These are phyloP conservation scores for Catalaphyllia jardinei DNA, from an alignment of 64 coral and sea anemone species.

Conservation along the genomic window DNA sequence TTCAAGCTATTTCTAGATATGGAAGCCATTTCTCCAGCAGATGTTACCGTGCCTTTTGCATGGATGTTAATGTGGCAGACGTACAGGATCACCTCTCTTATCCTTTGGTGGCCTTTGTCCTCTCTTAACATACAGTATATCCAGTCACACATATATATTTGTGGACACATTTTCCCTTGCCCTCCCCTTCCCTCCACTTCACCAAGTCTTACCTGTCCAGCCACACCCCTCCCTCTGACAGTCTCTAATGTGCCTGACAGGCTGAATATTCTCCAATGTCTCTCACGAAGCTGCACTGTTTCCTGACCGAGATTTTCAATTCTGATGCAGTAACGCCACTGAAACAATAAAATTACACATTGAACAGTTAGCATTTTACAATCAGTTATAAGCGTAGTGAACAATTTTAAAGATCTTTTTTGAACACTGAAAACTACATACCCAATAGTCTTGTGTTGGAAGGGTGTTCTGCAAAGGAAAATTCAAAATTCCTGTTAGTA, in stretches of 20 bases:
- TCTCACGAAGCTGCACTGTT: slow-evolving; percentile 84
- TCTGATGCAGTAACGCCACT: slow-evolving; percentile 98
- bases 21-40: no score
- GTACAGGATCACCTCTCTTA: no score
- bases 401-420: no score
- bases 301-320: slow-evolving; percentile 89
- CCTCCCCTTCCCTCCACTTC: not conserved
- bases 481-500: not conserved
- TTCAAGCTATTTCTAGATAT: no score
- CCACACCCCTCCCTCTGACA: slow-evolving; percentile 92
- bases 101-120: no score
- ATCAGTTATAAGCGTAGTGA: no score
- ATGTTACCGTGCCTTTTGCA: no score
- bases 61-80: no score
- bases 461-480: slow-evolving; percentile 67
- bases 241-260: slow-evolving; percentile 97
- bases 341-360: not conserved
- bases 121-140: no score
- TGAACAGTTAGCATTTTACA: no score
- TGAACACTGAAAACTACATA: slow-evolving; percentile 33
- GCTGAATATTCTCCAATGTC: slow-evolving; percentile 99
- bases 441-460: slow-evolving; percentile 88
- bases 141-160: no score
- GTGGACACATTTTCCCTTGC: not conserved
- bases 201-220: slow-evolving; percentile 77